A percentile compares a stretch with the other conserved stretches of the same genome.
Conservation (phyloP, 2,113 vertebrate species). For the Entomyzon cyanotis region DNA sequence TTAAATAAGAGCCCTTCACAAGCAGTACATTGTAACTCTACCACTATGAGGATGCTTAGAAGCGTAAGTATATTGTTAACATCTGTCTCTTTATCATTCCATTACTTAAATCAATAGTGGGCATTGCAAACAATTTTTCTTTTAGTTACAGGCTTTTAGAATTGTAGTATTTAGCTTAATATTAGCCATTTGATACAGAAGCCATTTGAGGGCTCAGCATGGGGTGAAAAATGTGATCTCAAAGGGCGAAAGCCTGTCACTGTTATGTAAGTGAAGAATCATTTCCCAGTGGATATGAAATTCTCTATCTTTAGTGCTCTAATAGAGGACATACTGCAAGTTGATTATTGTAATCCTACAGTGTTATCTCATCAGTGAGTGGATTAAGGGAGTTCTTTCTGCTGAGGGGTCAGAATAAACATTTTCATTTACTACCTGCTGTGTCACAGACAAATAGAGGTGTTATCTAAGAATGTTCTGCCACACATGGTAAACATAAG, state of each 20-base stretch:
- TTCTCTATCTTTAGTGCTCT: conserved; percentile 66
- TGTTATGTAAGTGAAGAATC: conserved; percentile 67
- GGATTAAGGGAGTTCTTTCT: conserved; percentile 78
- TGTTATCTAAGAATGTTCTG: conserved; percentile 63
- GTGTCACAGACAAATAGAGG: conserved; percentile 75
- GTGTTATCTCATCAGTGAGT: conserved; percentile 77
- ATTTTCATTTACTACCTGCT: conserved; percentile 79
- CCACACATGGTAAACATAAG: conserved; percentile 64
- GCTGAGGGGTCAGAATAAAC: conserved; percentile 77
- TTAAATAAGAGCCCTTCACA: conserved; percentile 66
- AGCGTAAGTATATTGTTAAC: conserved; percentile 69
- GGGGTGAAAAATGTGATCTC: conserved; percentile 66
- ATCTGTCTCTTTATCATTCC: conserved; percentile 64
- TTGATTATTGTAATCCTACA: conserved; percentile 80
- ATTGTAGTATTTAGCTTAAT: conserved; percentile 46
- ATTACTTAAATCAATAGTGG: conserved; percentile 57
- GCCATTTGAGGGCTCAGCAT: conserved; percentile 39
- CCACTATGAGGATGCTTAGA: conserved; percentile 37
- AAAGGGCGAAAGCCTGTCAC: conserved; percentile 62
- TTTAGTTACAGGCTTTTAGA: conserved; percentile 39
- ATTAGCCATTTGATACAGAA: conserved; percentile 56
- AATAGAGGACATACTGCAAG: conserved; percentile 74
- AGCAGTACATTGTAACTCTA: conserved; percentile 59
- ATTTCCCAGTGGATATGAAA: conserved; percentile 62
- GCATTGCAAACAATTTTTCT: conserved; percentile 11